Conservation (phyloP, 2,113 vertebrate genomes). For the Elgaria multicarinata region DNA sequence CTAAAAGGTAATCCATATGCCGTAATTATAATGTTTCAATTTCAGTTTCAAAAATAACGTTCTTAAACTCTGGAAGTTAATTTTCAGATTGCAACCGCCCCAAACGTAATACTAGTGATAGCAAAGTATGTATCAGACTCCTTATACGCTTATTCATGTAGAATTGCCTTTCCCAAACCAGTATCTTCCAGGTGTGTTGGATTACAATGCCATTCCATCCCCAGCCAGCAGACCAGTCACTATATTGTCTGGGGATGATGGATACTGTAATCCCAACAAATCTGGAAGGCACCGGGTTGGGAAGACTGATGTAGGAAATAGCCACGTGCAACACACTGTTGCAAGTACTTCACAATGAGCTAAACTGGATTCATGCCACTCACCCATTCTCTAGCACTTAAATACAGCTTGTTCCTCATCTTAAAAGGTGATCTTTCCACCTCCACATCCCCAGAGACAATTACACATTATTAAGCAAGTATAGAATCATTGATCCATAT, state of each 20-base stretch:
- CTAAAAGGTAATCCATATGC: background rate
- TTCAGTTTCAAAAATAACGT: background rate
- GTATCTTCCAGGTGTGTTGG: no score
- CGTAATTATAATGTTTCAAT: background rate
- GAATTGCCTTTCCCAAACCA: no score
- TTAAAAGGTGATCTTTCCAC: background rate
- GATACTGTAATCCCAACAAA: no score
- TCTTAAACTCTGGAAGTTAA: background rate
- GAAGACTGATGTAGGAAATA: background rate
- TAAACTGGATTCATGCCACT: background rate
- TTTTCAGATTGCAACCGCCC: slow-evolving; percentile 3
- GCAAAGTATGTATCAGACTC: background rate
- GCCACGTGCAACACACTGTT: background rate
- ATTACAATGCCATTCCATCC: no score
- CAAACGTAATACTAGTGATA: background rate
- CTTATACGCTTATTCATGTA: background rate
- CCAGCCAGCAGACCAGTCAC: no score
- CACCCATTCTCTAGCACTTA: background rate
- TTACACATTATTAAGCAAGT: background rate
- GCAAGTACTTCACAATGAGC: rapidly evolving
- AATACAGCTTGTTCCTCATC: background rate
- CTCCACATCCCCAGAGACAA: background rate
- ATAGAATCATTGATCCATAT: background rate
- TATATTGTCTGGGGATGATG: no score
- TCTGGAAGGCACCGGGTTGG: no score